Conservation (phyloP, 2,888 invertebrate species). For the Diarsia brunnea region DNA sequence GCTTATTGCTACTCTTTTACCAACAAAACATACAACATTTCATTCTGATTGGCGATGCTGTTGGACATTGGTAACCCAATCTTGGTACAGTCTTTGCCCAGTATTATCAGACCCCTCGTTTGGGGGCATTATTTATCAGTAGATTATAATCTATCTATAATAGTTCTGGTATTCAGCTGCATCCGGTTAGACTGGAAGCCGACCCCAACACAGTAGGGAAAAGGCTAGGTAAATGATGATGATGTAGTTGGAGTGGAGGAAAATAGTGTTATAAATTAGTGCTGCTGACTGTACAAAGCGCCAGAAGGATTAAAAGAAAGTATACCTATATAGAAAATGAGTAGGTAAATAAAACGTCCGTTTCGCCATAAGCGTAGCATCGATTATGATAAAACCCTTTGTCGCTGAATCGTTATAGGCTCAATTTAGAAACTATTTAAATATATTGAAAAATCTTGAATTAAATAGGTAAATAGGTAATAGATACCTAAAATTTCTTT, state of each 20-base stretch:
- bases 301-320: neutral
- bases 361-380: conserved; percentile 1
- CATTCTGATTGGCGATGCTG: neutral
- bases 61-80: too few relatives aligned
- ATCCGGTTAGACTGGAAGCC: too few relatives aligned
- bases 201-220: too few relatives aligned
- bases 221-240: too few relatives aligned
- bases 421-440: neutral
- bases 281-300: too few relatives aligned
- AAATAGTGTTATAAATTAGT: too few relatives aligned
- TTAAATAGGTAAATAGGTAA: neutral
- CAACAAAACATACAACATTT: neutral
- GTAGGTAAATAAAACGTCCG: neutral
- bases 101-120: too few relatives aligned
- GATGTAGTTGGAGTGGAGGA: too few relatives aligned
- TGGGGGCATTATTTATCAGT: too few relatives aligned
- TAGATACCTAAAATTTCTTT: neutral
- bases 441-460: neutral
- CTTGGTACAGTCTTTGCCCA: too few relatives aligned
- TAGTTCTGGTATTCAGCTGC: too few relatives aligned
- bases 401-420: neutral
- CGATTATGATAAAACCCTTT: neutral
- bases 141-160: too few relatives aligned
- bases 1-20: neutral
- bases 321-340: neutral